Conservation (phyloP, 2,113 vertebrate species). For the Hemibates koningsi region DNA sequence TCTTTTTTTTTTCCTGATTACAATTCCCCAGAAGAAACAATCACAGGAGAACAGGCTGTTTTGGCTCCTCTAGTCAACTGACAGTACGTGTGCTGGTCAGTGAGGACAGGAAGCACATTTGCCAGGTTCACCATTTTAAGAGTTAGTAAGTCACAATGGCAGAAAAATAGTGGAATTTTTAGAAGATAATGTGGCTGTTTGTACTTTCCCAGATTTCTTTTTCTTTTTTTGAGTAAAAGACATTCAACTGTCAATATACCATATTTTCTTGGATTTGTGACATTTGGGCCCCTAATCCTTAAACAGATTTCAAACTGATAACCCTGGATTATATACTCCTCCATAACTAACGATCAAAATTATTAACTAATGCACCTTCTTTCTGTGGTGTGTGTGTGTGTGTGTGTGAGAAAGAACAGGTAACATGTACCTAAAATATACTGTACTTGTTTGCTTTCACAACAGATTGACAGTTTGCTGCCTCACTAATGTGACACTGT, state of each 20-base stretch:
- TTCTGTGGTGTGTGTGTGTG: not conserved
- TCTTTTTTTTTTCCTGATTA: not conserved
- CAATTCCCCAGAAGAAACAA: not conserved
- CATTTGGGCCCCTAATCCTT: not conserved
- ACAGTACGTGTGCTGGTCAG: not conserved
- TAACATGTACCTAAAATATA: not conserved
- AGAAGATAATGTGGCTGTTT: not conserved
- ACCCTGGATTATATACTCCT: not conserved
- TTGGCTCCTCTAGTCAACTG: not conserved
- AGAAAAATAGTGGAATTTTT: not conserved
- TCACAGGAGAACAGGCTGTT: not conserved
- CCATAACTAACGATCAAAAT: rapidly evolving
- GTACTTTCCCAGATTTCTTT: not conserved
- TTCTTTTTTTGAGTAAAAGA: not conserved
- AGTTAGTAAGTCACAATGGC: not conserved
- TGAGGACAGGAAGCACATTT: not conserved
- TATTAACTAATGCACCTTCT: not conserved
- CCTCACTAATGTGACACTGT: not conserved
- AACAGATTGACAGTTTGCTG: not conserved
- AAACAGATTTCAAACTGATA: not conserved
- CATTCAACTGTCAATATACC: too few species aligned
- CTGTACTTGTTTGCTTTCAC: not conserved
- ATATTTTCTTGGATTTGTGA: not conserved
- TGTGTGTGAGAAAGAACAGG: not conserved
- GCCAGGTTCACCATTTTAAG: not conserved